Conservation (phyloP, 2,797 vertebrate genomes). For the Microcaecilia unicolor region DNA sequence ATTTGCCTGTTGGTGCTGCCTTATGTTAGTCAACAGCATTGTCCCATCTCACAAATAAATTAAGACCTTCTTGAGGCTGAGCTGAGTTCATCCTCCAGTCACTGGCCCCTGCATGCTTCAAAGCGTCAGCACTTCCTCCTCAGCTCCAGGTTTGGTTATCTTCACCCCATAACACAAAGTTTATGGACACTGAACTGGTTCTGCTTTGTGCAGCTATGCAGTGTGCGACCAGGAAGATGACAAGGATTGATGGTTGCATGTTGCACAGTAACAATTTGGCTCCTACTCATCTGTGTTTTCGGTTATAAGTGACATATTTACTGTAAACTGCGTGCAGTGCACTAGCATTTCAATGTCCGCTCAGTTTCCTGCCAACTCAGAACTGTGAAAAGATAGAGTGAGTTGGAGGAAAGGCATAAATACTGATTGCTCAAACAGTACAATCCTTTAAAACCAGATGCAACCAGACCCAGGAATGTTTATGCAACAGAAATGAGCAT, state of each 20-base stretch:
- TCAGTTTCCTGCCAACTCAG: neutral
- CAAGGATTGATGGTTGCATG: too few species aligned
- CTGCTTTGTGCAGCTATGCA: neutral
- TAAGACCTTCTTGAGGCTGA: too few species aligned
- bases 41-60: too few species aligned
- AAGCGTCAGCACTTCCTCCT: neutral
- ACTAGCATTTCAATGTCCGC: neutral
- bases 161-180: rapidly evolving
- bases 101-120: neutral
- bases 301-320: neutral
- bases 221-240: neutral
- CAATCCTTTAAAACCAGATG: neutral
- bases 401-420: too few species aligned
- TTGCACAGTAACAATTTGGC: too few species aligned
- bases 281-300: neutral
- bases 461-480: neutral
- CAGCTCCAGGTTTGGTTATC: neutral
- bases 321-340: neutral
- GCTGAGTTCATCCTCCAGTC: too few species aligned
- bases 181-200: rapidly evolving
- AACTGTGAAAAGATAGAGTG: too few species aligned
- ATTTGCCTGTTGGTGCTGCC: too few species aligned
- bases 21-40: too few species aligned
- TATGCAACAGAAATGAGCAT: conserved; percentile 2
- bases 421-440: too few species aligned